A percentile compares a stretch with the other conserved stretches of the same genome.
phyloP scores from a whole-genome alignment of 2,797 vertebrate genomes.

The Sitta carolinensis region DNA sequence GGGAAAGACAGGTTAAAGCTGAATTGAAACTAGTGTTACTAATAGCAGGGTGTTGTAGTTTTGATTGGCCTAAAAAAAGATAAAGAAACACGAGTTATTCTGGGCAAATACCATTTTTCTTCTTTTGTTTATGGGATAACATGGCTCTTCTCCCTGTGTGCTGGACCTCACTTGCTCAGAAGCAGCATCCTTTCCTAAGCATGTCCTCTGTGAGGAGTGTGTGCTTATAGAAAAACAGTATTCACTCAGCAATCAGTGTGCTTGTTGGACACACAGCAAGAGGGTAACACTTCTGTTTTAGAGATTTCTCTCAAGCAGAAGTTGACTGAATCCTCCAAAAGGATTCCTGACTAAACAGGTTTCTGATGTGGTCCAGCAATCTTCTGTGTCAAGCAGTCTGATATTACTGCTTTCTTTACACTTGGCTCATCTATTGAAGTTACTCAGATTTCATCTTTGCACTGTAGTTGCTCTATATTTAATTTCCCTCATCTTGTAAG shows the following conservation, averaged over 20 bases:
- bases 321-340: background rate
- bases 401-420: background rate
- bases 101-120: background rate
- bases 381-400: background rate
- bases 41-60: background rate
- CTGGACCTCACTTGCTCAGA: background rate
- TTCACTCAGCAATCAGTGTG: fast-evolving
- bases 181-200: background rate
- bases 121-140: background rate
- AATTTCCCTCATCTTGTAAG: background rate
- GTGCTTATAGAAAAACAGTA: background rate
- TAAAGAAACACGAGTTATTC: background rate
- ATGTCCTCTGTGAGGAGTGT: background rate
- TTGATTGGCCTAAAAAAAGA: background rate
- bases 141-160: background rate
- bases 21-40: background rate
- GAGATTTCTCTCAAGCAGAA: background rate
- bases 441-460: background rate
- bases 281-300: background rate
- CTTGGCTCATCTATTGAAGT: background rate
- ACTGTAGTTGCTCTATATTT: background rate
- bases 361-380: background rate
- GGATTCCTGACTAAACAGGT: background rate
- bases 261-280: background rate
- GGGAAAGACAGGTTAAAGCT: background rate